phyloP scores from a whole-genome alignment of 2,888 invertebrate species.

The Schrankia costaestrigalis region DNA sequence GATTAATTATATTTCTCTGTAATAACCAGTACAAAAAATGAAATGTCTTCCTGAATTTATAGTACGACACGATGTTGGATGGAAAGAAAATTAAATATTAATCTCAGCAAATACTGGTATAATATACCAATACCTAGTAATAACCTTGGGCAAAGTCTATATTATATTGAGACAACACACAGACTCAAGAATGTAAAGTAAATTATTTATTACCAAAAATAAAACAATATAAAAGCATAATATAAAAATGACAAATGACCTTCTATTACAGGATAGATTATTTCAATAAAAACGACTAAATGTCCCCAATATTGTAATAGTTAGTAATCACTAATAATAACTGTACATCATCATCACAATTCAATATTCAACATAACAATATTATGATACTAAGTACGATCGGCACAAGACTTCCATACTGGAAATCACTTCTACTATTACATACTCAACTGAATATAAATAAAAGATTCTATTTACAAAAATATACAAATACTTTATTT shows the following conservation, averaged over 20 bases:
- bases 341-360: constrained; percentile 60
- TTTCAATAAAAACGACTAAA: constrained; percentile 17
- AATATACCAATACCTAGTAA: too few species aligned
- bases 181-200: too few species aligned
- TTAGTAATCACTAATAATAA: constrained; percentile 49
- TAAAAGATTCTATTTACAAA: constrained; percentile 62
- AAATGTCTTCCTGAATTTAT: too few species aligned
- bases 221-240: not conserved
- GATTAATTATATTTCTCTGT: too few species aligned
- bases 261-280: not conserved
- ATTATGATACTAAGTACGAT: constrained; percentile 64
- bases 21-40: too few species aligned
- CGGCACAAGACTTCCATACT: constrained; percentile 37
- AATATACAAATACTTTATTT: constrained; percentile 42
- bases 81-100: too few species aligned
- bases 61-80: too few species aligned
- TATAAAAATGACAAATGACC: not conserved
- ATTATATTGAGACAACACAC: too few species aligned
- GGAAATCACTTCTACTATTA: constrained; percentile 12
- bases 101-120: too few species aligned
- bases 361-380: constrained; percentile 47
- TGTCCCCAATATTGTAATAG: constrained; percentile 45
- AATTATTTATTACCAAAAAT: too few species aligned
- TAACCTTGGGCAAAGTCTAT: too few species aligned
- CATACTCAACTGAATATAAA: constrained; percentile 18